These are phyloP conservation scores for Corvus moneduloides DNA, from an alignment of 2,113 vertebrate genomes.

Conservation along the genomic window DNA sequence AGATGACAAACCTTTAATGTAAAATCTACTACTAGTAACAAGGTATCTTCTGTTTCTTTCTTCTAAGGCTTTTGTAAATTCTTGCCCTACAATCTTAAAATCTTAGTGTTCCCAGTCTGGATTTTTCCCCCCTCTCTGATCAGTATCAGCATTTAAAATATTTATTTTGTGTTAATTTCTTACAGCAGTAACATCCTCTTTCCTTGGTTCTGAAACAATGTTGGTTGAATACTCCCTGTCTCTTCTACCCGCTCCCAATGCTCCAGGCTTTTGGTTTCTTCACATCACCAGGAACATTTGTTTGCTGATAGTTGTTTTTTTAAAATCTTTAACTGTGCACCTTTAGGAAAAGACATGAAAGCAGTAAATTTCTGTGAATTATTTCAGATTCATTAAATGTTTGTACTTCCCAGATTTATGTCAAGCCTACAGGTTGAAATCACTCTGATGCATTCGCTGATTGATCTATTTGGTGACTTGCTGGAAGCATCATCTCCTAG, in stretches of 20 bases:
- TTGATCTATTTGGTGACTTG: not conserved
- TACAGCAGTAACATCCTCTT: not conserved
- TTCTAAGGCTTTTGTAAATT: not conserved
- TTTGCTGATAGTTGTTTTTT: not conserved
- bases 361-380: not conserved
- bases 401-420: not conserved
- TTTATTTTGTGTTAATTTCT: not conserved
- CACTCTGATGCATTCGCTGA: not conserved
- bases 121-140: not conserved
- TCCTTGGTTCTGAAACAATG: not conserved
- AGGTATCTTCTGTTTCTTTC: not conserved
- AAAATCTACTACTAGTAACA: not conserved
- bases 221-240: not conserved
- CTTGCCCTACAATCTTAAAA: not conserved
- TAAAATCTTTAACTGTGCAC: not conserved
- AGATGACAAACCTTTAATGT: not conserved
- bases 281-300: not conserved
- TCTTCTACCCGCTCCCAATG: rapidly evolving
- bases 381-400: not conserved
- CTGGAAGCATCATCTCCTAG: not conserved
- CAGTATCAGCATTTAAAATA: not conserved
- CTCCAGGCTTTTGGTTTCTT: not conserved
- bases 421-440: not conserved
- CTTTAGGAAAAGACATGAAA: not conserved
- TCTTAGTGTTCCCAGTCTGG: not conserved